Evolutionary conservation across 1,140 invertebrate species (phyloP).

Genomic region (Lordiphosa collinella): DNA sequence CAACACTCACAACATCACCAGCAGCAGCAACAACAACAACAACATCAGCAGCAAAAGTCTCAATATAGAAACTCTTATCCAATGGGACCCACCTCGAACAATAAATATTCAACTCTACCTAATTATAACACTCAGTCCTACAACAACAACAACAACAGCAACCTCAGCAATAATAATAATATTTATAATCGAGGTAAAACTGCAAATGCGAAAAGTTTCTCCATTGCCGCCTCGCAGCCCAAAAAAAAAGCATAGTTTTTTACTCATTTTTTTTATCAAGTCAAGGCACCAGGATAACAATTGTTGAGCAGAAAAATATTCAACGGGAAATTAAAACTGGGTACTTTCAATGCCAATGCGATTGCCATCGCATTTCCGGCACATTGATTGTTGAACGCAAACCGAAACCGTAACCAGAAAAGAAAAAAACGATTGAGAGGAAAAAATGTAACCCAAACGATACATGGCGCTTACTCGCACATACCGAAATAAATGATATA

Average conservation of each 20-base stretch:
- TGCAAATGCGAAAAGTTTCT: constrained; percentile 15
- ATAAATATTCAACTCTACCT: constrained; percentile 33
- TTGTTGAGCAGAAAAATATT: constrained; percentile 2
- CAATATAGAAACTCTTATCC: constrained; percentile 73
- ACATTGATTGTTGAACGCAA: constrained; percentile 43
- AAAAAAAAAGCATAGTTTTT: constrained; percentile 19
- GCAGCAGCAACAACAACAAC: constrained; percentile 20
- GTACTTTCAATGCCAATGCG: constrained; percentile 63
- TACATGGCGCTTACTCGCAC: constrained; percentile 50
- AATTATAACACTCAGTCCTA: constrained; percentile 60
- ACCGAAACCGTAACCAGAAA: constrained; percentile 29
- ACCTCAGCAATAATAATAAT: constrained; percentile 54
- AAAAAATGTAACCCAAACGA: constrained; percentile 27
- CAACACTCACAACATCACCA: constrained; percentile 42
- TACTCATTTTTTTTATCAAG: constrained; percentile 23
- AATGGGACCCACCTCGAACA: constrained; percentile 28
- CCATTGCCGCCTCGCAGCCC: constrained; percentile 14
- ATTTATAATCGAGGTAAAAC: constrained; percentile 66
- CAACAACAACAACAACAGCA: constrained; percentile 41
- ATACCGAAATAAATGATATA: constrained; percentile 61
- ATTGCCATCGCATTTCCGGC: constrained; percentile 61
- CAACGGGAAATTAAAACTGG: constrained; percentile 61
- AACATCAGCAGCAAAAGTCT: constrained; percentile 45
- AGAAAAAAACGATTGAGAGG: constrained; percentile 14
- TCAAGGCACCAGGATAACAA: too few relatives aligned